Base-by-base conservation (phyloP, 2,888 invertebrate genomes). In the Drosophila mettleri region DNA sequence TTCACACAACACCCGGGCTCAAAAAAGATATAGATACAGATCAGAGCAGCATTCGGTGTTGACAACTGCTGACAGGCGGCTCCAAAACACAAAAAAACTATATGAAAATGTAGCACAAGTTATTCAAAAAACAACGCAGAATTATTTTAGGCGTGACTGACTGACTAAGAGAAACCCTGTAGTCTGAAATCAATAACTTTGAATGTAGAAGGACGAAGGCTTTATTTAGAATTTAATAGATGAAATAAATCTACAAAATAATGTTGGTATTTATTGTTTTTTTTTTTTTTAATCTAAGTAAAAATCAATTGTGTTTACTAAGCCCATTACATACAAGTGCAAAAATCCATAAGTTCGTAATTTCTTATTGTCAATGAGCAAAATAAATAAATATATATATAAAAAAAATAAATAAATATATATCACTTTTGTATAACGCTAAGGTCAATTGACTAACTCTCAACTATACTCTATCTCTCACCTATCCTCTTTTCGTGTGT, bases 31-130 rank as follows among this genome's bases (percentile, higher is more conserved):
- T 38, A 33, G 14, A 41, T 20, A 57, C 22, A 27, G 38, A 52
- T 34, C 31, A 22, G 54, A 49, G 61, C 71, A 72, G 58, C 87
- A 74, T 60, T 68, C 63, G 84, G 78, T 53, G 81, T 70, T 88
- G 89, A 88, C 85, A 86, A 81, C 67, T 79, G 85, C 63, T 76
- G 87, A 85, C 61, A 68, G 59, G 51, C 53, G 46, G 58, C 46
- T 69, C 33, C 34, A 71, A 70, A 58, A 69, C 27, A 45, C 4
- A 8, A 29, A 45, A 45, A 31, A 45, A 63, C 53, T 12, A 38
- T 53, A 52, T 58, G 34, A 69, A 67, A 76, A 65, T 68, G 53
- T 64, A 51, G 20, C 36, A 62, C 55, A 67, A 61, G 53, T 57
- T 53, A 41, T 52, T 55, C 24, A 45, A 45, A 43, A 45, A 45